Conservation (phyloP, 2,113 vertebrate species). For the Plectropomus leopardus region DNA sequence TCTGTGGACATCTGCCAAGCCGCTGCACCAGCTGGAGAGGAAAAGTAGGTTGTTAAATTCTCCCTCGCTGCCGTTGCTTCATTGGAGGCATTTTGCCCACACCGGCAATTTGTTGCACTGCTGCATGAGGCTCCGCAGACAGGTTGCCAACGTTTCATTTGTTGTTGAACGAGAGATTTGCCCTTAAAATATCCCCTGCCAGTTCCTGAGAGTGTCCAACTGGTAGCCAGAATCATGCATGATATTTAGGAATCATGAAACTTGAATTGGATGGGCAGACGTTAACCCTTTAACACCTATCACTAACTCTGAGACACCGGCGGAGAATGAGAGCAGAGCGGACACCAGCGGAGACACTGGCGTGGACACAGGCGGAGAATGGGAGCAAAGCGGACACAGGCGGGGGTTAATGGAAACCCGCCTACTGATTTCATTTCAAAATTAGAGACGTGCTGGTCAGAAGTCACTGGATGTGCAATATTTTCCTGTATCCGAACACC, state of each 20-base stretch:
- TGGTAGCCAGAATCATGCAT: background rate
- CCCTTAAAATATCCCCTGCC: background rate
- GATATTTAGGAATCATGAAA: background rate
- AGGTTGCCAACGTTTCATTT: background rate
- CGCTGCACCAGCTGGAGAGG: slow-evolving; percentile 40
- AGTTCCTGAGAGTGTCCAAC: background rate
- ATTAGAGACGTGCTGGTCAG: no score
- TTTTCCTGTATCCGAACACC: no score
- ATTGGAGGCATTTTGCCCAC: background rate
- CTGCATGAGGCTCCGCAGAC: background rate
- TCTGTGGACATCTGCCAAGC: slow-evolving; percentile 40
- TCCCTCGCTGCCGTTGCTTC: background rate
- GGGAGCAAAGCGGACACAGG: no score
- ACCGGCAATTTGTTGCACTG: background rate
- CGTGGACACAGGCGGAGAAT: no score
- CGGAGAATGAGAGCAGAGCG: no score
- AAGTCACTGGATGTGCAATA: no score
- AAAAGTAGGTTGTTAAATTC: slow-evolving; percentile 22
- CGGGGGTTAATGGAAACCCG: no score
- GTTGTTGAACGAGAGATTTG: background rate
- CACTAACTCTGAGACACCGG: no score
- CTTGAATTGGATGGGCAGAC: background rate
- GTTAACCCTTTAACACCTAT: no score
- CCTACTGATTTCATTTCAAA: no score
- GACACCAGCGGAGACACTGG: no score